Conservation (phyloP, 2,797 vertebrate genomes). For the Mallotus villosus region DNA sequence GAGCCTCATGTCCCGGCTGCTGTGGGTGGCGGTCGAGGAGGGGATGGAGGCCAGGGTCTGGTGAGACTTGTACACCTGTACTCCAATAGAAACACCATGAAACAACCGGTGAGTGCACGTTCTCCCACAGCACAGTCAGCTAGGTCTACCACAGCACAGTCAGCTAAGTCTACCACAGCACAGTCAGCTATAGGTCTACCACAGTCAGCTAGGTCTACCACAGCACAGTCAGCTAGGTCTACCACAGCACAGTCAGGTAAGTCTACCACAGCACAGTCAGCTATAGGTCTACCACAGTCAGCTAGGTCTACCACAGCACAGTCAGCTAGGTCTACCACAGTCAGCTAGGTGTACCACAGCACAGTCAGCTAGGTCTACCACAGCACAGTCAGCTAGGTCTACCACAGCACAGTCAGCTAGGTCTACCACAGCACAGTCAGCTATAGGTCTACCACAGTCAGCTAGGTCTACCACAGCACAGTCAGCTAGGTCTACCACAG, state of each 20-base stretch:
- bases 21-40: slow-evolving; percentile 49
- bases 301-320: too few species aligned
- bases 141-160: too few species aligned
- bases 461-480: too few species aligned
- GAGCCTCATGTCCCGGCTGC: slow-evolving; percentile 58
- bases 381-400: neutral
- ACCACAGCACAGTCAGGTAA: neutral
- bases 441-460: too few species aligned
- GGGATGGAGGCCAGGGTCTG: slow-evolving; percentile 55
- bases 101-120: neutral
- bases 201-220: neutral
- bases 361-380: neutral
- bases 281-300: too few species aligned
- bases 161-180: too few species aligned
- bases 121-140: neutral
- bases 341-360: too few species aligned
- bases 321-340: too few species aligned
- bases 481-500: too few species aligned
- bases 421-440: neutral
- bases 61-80: slow-evolving; percentile 59
- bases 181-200: too few species aligned
- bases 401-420: neutral
- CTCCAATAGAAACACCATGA: slow-evolving; percentile 22
- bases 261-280: neutral
- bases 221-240: neutral